Conservation (phyloP, 2,888 invertebrate genomes). For the Eristalinus aeneus region DNA sequence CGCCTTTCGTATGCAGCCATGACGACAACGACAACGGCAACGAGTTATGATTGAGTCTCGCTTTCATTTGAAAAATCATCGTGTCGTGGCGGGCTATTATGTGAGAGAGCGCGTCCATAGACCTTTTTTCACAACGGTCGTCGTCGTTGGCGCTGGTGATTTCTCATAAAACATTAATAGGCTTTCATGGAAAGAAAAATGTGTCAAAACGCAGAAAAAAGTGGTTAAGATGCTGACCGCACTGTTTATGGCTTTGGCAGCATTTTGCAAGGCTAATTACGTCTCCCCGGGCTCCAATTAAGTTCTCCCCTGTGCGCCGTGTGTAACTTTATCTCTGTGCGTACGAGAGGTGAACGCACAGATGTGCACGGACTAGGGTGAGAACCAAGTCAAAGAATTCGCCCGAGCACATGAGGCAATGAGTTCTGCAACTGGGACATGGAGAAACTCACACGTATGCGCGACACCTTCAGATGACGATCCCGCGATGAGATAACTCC, state of each 20-base stretch:
- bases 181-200: conserved; percentile 23
- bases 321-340: conserved; percentile 43
- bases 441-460: conserved; percentile 28
- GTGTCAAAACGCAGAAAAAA: conserved; percentile 14
- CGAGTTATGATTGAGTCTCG: conserved; percentile 50
- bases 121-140: not conserved
- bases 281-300: conserved; percentile 58
- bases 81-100: conserved; percentile 30
- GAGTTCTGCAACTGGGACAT: conserved; percentile 25
- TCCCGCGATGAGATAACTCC: conserved; percentile 14
- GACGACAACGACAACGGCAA: not conserved
- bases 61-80: conserved; percentile 60
- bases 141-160: not conserved
- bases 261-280: conserved; percentile 60
- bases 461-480: not conserved
- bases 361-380: conserved; percentile 35
- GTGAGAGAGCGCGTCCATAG: conserved; percentile 50
- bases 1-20: not conserved
- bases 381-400: conserved; percentile 57
- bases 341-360: not conserved
- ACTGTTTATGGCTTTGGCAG: conserved; percentile 59
- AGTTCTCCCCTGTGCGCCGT: conserved; percentile 20
- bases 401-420: not conserved
- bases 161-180: conserved; percentile 36
- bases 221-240: conserved; percentile 43